Conservation (phyloP, 2,113 vertebrate genomes). For the Pterophyllum scalare region DNA sequence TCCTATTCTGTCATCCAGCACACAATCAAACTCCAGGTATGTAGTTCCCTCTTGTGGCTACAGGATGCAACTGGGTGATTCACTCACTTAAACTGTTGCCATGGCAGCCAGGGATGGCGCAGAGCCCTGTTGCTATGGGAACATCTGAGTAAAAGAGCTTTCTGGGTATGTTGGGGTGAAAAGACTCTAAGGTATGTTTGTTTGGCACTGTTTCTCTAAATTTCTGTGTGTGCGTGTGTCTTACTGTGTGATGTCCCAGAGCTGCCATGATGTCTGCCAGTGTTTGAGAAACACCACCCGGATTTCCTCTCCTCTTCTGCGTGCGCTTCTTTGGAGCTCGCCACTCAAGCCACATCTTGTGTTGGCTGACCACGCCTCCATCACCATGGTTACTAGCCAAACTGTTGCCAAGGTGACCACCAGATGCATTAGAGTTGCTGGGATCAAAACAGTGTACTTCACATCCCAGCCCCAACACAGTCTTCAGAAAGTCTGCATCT, state of each 20-base stretch:
- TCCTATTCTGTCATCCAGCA: background rate
- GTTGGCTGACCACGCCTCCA: slow-evolving; percentile 62
- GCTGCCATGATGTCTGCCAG: slow-evolving; percentile 79
- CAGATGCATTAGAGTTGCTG: slow-evolving; percentile 57
- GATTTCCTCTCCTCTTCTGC: slow-evolving; percentile 55
- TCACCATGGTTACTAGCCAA: slow-evolving; percentile 68
- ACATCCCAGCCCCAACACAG: slow-evolving; percentile 67
- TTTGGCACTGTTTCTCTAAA: slow-evolving; percentile 58
- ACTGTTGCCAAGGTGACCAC: slow-evolving; percentile 72
- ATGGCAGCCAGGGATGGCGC: slow-evolving; percentile 78
- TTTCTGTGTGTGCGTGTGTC: slow-evolving; percentile 35
- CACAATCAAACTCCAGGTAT: slow-evolving; percentile 33
- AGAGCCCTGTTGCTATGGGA: slow-evolving; percentile 81
- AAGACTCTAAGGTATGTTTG: slow-evolving; percentile 72
- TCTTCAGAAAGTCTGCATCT: slow-evolving; percentile 72
- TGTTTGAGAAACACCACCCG: slow-evolving; percentile 68
- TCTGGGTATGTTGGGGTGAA: slow-evolving; percentile 65
- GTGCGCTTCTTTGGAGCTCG: slow-evolving; percentile 54
- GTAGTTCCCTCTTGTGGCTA: slow-evolving; percentile 75
- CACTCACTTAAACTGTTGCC: slow-evolving; percentile 76
- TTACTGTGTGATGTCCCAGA: slow-evolving; percentile 80
- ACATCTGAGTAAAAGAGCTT: slow-evolving; percentile 73
- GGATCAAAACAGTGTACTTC: slow-evolving; percentile 82
- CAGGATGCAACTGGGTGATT: slow-evolving; percentile 64
- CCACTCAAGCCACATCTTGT: slow-evolving; percentile 83